A percentile compares a stretch with the other conserved stretches of the same genome.
Conservation (phyloP, 2,888 invertebrate species). For the Diploptera punctata region DNA sequence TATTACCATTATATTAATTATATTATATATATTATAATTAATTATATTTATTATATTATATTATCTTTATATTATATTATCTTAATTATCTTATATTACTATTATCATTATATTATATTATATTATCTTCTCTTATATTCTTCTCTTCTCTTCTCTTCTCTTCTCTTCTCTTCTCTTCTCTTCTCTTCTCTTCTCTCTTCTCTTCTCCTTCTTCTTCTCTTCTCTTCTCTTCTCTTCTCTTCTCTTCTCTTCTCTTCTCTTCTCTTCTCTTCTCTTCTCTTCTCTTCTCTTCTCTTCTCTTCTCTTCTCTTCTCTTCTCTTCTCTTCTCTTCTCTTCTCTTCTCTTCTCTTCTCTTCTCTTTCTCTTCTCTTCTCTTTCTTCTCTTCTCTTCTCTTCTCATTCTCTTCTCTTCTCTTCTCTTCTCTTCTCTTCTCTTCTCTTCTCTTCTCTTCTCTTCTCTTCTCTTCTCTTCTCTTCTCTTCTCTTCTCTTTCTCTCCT, state of each 20-base stretch:
- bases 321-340: not conserved
- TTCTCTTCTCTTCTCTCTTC: not conserved
- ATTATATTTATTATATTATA: too few species aligned
- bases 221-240: not conserved
- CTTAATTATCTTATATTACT: too few species aligned
- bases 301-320: not conserved
- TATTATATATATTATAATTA: too few species aligned
- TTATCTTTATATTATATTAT: too few species aligned
- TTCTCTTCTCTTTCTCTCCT: not conserved
- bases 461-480: not conserved
- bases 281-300: not conserved
- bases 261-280: not conserved
- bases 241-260: not conserved
- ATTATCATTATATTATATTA: too few species aligned
- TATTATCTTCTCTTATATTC: too few species aligned
- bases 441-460: not conserved
- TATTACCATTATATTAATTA: too few species aligned
- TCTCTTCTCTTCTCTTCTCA: not conserved
- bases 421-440: not conserved
- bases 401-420: too few species aligned
- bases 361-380: slow-evolving; percentile 4
- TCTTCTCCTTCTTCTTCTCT: too few species aligned
- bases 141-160: too few species aligned
- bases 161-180: too few species aligned
- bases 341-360: not conserved